Base-by-base conservation (phyloP, 1,140 invertebrate species). In the Leptinotarsa lineolata region DNA sequence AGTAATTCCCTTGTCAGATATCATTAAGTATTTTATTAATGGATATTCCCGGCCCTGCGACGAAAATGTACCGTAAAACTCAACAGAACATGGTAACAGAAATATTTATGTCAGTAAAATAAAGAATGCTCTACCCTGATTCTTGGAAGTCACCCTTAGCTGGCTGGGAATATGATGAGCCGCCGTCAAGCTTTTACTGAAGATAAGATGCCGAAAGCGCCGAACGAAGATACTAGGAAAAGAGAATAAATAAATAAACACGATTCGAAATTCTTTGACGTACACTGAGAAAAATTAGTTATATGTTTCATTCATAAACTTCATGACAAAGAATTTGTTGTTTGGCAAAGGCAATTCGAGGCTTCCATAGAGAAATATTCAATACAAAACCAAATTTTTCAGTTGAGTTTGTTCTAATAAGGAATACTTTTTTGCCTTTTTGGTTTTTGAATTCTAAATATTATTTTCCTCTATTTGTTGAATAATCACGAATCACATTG, bases 141-240 rank as follows among this genome's bases (percentile, higher is more conserved):
- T 68, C 66, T 68, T 68, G 66, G 66, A 68, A 68, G 66, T 68
- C 66, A 48, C 66, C 66, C 66, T 68, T 68, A 68, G 66, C n/a
- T 68, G 66, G 66, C 13, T 68, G 66, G 66, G 66, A 68, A 68
- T 39, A 11, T 39, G 45, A 63, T 63, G 45, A 21, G 66, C 66
- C 66, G 66, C 30, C 66, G n/a, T 16, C 39, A 46, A 22, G 66
- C 66, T 68, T 46, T 68, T 45, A 68, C 66, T 45, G 48, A 54
- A 68, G 66, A 68, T 68, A 68, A 68, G 66, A 68, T 68, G 66
- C 66, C 66, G 66, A 68, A 68, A 68, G 66, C 66, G 44, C 66
- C 66, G 39, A 68, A 68, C 63, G 66, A 45, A 68, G 66, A 68
- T 68, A 68, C 66, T 68, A 48, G 45, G 66, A 68, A 68, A 46